Conservation (phyloP, 2,888 invertebrate genomes). For the Ophion obscuratus region DNA sequence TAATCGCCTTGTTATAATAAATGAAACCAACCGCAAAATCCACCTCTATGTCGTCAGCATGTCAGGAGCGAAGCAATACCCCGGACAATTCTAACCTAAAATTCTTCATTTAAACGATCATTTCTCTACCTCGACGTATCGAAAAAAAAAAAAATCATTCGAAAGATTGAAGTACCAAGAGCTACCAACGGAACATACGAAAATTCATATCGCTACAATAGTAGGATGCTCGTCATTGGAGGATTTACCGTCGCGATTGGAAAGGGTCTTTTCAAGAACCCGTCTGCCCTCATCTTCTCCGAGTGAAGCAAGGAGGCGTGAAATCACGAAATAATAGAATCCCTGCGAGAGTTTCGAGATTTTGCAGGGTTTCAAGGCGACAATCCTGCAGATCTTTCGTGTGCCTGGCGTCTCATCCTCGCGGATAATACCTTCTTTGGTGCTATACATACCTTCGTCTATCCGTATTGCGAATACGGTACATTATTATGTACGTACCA, state of each 20-base stretch:
- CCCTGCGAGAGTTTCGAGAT: conserved; percentile 32
- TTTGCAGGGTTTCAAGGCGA: conserved; percentile 49
- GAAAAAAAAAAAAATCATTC: too few relatives aligned
- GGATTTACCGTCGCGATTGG: background rate
- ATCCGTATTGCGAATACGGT: conserved; percentile 7
- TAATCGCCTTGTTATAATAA: conserved; percentile 73
- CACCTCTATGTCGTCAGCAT: conserved; percentile 5
- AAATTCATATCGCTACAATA: too few relatives aligned
- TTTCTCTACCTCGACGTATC: background rate
- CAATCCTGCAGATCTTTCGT: conserved; percentile 43
- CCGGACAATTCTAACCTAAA: background rate
- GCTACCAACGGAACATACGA: too few relatives aligned
- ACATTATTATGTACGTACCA: conserved; percentile 36
- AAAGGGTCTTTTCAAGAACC: conserved; percentile 30
- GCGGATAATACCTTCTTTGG: conserved; percentile 54
- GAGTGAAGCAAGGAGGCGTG: conserved; percentile 50
- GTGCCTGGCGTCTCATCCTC: conserved; percentile 26
- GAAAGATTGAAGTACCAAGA: too few relatives aligned
- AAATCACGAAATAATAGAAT: conserved; percentile 61
- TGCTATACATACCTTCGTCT: conserved; percentile 20
- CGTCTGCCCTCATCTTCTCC: conserved; percentile 28
- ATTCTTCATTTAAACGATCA: background rate
- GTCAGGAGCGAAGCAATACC: background rate
- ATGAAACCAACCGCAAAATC: conserved; percentile 71
- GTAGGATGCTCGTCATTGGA: background rate